Evolutionary conservation across 23 tunicate species (phyloP).

Genomic region (Ciona savignyi): DNA sequence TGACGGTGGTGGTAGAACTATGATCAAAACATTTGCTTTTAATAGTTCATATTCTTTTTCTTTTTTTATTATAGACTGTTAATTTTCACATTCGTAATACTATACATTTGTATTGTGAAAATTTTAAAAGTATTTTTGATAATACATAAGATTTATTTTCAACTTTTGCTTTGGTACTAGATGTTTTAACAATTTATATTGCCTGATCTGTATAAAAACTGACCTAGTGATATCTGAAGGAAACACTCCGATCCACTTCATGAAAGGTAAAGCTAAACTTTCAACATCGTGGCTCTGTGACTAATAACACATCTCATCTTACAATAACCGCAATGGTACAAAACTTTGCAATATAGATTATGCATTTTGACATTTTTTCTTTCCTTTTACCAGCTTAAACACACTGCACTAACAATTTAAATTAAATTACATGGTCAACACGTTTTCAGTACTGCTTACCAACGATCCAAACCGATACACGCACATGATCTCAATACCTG

Average conservation of each 20-base stretch:
- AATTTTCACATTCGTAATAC: too few relatives aligned
- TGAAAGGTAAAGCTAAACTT: conserved; percentile 46
- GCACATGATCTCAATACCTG: conserved; percentile 88
- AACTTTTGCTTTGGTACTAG: too few relatives aligned
- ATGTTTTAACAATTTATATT: too few relatives aligned
- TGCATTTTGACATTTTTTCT: not conserved
- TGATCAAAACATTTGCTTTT: too few relatives aligned
- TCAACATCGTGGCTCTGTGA: conserved; percentile 65
- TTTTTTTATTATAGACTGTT: too few relatives aligned
- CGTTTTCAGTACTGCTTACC: conserved; percentile 38
- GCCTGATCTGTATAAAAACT: not conserved
- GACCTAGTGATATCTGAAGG: conserved; percentile 80
- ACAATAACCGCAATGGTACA: too few relatives aligned
- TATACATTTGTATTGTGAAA: too few relatives aligned
- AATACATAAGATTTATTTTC: too few relatives aligned
- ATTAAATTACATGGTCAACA: not conserved
- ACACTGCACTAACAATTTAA: not conserved
- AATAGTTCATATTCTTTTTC: too few relatives aligned
- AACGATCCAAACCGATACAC: conserved; percentile 78
- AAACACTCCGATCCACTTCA: conserved; percentile 87
- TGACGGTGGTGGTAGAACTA: too few relatives aligned
- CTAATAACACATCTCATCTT: conserved; percentile 13
- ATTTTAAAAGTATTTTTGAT: too few relatives aligned
- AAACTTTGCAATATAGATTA: too few relatives aligned
- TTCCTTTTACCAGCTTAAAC: not conserved